These are phyloP conservation scores for Rhegmatorhina hoffmannsi DNA, from an alignment of 2,113 vertebrate species.

Conservation along the genomic window DNA sequence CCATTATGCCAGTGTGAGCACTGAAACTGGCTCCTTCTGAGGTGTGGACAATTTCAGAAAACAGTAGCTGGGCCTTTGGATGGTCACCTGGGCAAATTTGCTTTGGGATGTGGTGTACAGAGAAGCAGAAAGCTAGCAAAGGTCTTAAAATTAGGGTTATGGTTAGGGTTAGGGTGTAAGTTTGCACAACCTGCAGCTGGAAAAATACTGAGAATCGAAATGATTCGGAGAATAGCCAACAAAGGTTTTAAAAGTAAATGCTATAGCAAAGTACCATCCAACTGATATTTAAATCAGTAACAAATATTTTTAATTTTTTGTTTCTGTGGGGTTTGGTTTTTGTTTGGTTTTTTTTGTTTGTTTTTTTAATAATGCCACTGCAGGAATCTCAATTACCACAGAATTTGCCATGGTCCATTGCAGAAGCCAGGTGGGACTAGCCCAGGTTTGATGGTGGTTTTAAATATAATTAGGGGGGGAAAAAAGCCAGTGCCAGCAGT, in stretches of 20 bases:
- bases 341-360: neutral
- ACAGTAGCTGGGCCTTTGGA: neutral
- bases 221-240: neutral
- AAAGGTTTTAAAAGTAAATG: neutral
- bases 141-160: neutral
- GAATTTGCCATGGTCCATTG: neutral
- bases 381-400: neutral
- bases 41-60: neutral
- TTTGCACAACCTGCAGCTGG: neutral
- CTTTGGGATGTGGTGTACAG: neutral
- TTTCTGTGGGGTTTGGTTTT: neutral
- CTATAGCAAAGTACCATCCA: neutral
- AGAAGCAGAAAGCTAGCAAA: neutral
- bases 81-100: neutral
- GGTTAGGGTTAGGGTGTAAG: neutral
- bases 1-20: neutral
- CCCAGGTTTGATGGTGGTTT: neutral
- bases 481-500: neutral
- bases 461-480: neutral
- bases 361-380: neutral
- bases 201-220: neutral
- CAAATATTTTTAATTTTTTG: neutral
- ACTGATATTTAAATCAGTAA: neutral
- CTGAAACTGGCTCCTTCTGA: neutral
- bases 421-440: neutral